Evolutionary conservation across 2,888 invertebrate genomes (phyloP).

Genomic region (Hypomecis atomaria): DNA sequence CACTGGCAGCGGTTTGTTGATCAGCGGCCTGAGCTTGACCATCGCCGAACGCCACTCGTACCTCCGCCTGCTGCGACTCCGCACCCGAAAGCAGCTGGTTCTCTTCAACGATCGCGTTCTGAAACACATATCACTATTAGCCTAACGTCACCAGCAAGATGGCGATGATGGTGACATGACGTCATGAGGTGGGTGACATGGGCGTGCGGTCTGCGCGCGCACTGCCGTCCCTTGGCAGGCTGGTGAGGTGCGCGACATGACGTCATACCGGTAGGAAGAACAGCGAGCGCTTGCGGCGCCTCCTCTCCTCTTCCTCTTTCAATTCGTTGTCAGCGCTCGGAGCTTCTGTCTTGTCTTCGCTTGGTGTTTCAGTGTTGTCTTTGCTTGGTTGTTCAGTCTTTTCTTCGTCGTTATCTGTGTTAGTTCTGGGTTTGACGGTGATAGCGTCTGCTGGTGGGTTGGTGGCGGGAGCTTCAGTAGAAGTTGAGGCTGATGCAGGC

Average conservation of each 20-base stretch:
- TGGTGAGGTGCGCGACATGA: constrained; percentile 72
- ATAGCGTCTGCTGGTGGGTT: constrained; percentile 29
- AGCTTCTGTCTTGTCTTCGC: constrained; percentile 13
- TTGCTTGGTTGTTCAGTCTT: neutral
- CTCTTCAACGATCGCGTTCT: constrained; percentile 73
- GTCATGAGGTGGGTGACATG: constrained; percentile 54
- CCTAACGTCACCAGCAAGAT: neutral
- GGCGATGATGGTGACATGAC: constrained; percentile 27
- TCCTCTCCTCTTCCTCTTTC: constrained; percentile 28
- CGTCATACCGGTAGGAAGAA: constrained; percentile 76
- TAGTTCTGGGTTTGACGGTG: constrained; percentile 10
- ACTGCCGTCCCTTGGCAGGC: constrained; percentile 79
- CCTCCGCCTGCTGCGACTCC: constrained; percentile 86
- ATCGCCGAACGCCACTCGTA: constrained; percentile 85
- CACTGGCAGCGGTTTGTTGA: constrained; percentile 66
- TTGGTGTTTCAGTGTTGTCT: constrained; percentile 35
- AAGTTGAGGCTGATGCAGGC: constrained; percentile 27
- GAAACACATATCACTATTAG: constrained; percentile 46
- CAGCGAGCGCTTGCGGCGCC: constrained; percentile 66
- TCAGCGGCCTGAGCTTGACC: constrained; percentile 53
- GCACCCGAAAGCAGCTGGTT: constrained; percentile 81
- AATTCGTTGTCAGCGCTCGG: constrained; percentile 30
- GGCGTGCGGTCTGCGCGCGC: constrained; percentile 64
- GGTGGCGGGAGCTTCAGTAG: constrained; percentile 37
- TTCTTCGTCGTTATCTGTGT: constrained; percentile 11